phyloP scores from a whole-genome alignment of 2,888 invertebrate species.

The Hedya salicella region DNA sequence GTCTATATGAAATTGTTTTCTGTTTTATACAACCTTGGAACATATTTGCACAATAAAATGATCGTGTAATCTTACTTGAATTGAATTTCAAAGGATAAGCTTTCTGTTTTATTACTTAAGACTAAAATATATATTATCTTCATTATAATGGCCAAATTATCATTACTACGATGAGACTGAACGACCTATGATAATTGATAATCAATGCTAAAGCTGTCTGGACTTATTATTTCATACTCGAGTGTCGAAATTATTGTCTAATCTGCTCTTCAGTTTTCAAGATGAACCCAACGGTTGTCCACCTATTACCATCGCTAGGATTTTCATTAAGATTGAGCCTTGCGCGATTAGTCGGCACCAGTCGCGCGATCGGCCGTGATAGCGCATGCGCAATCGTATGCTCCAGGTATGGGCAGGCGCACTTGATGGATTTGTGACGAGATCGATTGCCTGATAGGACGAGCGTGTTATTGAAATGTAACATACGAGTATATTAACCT shows the following conservation, averaged over 20 bases:
- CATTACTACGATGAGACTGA: too few species aligned
- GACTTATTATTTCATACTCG: too few species aligned
- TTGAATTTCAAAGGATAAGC: too few species aligned
- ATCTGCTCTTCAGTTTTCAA: not conserved
- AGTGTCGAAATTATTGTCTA: too few species aligned
- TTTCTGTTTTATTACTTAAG: too few species aligned
- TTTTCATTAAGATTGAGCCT: slow-evolving; percentile 69
- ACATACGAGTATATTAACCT: too few species aligned
- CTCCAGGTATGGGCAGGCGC: slow-evolving; percentile 51
- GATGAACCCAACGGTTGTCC: slow-evolving; percentile 25
- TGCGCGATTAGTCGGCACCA: slow-evolving; percentile 55
- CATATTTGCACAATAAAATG: too few species aligned
- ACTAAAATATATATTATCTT: too few species aligned
- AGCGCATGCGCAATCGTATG: slow-evolving; percentile 60
- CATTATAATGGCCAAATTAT: too few species aligned
- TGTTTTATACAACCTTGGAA: not conserved
- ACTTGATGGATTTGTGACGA: slow-evolving; percentile 31
- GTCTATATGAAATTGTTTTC: not conserved
- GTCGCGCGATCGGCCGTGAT: slow-evolving; percentile 58
- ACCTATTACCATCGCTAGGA: slow-evolving; percentile 49
- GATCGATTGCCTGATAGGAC: slow-evolving; percentile 23
- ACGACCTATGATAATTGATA: too few species aligned
- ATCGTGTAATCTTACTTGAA: too few species aligned
- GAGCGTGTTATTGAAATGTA: slow-evolving; percentile 16
- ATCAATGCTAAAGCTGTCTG: too few species aligned